Evolutionary conservation across 2,797 vertebrate genomes (phyloP).

Genomic region (Scomberomorus guttatus): DNA sequence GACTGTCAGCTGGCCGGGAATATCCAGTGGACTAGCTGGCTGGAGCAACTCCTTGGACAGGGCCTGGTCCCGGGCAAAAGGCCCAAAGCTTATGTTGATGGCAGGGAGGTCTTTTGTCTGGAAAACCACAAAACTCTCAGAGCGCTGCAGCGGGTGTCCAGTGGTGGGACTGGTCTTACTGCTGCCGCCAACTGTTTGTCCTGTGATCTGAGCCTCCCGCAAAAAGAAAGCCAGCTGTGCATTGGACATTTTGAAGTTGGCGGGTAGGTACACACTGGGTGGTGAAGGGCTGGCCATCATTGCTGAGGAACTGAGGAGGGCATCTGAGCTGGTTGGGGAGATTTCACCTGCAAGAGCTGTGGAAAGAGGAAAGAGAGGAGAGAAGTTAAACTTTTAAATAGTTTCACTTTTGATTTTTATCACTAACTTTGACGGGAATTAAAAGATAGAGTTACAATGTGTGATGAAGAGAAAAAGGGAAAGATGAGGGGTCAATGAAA

Average conservation of each 20-base stretch:
- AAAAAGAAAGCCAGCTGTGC: conserved; percentile 97
- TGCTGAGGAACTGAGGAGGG: conserved; percentile 80
- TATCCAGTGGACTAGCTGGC: conserved; percentile 93
- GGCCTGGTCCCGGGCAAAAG: conserved; percentile 91
- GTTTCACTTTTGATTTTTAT: not conserved
- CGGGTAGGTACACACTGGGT: conserved; percentile 88
- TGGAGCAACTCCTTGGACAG: conserved; percentile 95
- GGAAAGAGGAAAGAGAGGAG: conserved; percentile 50
- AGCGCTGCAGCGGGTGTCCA: conserved; percentile 89
- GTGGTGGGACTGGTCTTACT: conserved; percentile 59
- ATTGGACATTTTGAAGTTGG: conserved; percentile 96
- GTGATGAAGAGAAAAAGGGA: not conserved
- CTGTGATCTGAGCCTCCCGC: conserved; percentile 85
- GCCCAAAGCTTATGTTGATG: conserved; percentile 94
- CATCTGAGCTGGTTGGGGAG: conserved; percentile 88
- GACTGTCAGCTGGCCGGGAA: conserved; percentile 93
- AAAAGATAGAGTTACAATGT: not conserved
- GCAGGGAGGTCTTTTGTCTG: conserved; percentile 96
- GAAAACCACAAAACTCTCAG: conserved; percentile 97
- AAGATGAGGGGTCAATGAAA: not conserved
- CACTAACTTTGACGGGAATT: not conserved
- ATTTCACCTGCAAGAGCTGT: conserved; percentile 89
- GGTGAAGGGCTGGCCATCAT: conserved; percentile 77
- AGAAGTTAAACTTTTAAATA: conserved; percentile 10
- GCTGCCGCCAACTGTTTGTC: conserved; percentile 61